Evolutionary conservation across 2,888 invertebrate species (phyloP), one percentile per base, ranked within the genome.

Genomic region (Eupithecia subfuscata): DNA sequence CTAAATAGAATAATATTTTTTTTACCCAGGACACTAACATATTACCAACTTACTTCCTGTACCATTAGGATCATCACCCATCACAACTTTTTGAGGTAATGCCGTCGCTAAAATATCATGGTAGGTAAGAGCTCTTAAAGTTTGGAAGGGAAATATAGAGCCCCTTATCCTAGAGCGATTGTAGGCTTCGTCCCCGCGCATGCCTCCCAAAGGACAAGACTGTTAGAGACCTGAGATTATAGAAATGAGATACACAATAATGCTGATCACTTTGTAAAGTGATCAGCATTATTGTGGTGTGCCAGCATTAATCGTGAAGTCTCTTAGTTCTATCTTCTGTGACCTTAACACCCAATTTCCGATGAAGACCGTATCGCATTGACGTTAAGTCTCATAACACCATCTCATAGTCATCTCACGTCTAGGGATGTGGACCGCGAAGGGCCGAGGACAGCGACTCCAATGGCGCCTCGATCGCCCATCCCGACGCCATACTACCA

Each of bases 361-460:
- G 34, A 67, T 63, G 56, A 45, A 74, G 72, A 63, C 79, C 75
- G 70, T 80, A 81, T 78, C 75, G 69, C 81, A 77, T 81, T 79
- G 76, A 75, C 78, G 60, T 78, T 78, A 72, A 73, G 71, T 72
- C 74, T 63, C 78, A 80, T 68, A 70, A 75, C 77, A 68, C 64
- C 80, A 79, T 76, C 75, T 80, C 78, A 81, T 73, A 68, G 30
- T 76, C 79, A 78, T 68, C 75, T 73, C 79, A 75, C 75, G 68
- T 87, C 72, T 90, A 94, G 95, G 93, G 94, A 94, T 85, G 90
- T 89, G 85, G 93, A 94, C 79, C 91, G 92, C 30, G 92, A 93
- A 69, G 90, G 85, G 72, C 89, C 89, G 56, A 81, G 84, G 43
- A 84, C 90, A 18, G 87, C 88, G 43, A 87, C 91, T 22, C 87